Conservation (phyloP, 2,797 vertebrate genomes). For the Tapera naevia region DNA sequence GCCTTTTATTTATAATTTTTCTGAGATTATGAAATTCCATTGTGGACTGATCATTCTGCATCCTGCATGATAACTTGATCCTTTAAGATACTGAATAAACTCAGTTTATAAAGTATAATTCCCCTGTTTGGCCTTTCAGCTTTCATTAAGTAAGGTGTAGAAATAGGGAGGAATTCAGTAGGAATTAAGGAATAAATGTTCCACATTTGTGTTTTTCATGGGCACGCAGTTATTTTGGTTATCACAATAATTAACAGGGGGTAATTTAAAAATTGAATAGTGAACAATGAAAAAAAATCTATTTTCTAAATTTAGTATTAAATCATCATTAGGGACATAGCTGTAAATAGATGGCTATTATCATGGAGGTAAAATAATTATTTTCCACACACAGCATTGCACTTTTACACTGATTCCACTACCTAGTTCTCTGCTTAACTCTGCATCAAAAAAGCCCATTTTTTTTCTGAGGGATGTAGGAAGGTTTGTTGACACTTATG, state of each 20-base stretch:
- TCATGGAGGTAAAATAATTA: background rate
- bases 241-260: background rate
- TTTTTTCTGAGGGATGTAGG: background rate
- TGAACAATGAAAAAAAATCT: background rate
- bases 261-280: background rate
- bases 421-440: background rate
- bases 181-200: background rate
- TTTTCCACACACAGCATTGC: background rate
- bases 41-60: background rate
- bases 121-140: background rate
- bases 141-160: background rate
- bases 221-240: background rate
- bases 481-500: rapidly evolving
- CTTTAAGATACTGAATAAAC: background rate
- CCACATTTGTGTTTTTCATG: background rate
- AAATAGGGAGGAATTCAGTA: background rate
- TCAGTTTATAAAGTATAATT: background rate
- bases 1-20: constrained; percentile 52
- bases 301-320: background rate
- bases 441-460: background rate
- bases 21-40: background rate
- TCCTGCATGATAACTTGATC: background rate
- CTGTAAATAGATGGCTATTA: background rate
- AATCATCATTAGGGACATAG: background rate
- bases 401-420: background rate